These are phyloP conservation scores for Chalcosyrphus nemorum DNA, from an alignment of 2,888 invertebrate genomes.

Conservation along the genomic window DNA sequence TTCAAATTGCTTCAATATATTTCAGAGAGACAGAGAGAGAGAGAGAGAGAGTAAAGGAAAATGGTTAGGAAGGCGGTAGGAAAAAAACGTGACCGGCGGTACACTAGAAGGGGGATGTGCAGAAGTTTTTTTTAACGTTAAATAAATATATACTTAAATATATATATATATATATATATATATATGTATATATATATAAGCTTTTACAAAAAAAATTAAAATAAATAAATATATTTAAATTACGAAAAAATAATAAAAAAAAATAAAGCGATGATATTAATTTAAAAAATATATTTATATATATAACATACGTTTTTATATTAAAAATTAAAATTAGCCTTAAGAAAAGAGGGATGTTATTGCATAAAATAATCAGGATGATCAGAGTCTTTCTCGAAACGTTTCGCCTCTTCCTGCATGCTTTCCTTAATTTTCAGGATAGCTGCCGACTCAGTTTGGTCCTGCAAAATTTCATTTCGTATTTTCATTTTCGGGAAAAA, in stretches of 20 bases:
- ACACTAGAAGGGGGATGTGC: constrained; percentile 9
- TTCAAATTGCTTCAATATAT: constrained; percentile 46
- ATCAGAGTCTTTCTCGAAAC: constrained; percentile 98
- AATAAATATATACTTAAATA: constrained; percentile 55
- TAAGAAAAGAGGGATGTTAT: constrained; percentile 83
- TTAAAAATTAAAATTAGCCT: constrained; percentile 79
- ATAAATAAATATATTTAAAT: constrained; percentile 25
- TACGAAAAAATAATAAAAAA: constrained; percentile 39
- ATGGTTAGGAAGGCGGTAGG: constrained; percentile 15
- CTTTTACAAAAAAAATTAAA: constrained; percentile 36
- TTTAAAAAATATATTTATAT: constrained; percentile 64
- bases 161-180: constrained; percentile 54
- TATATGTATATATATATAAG: constrained; percentile 50
- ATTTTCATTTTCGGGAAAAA: constrained; percentile 71
- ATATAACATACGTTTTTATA: constrained; percentile 70
- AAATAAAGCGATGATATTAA: constrained; percentile 45
- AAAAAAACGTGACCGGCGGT: background rate
- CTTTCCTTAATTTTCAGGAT: constrained; percentile 99
- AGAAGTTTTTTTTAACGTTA: constrained; percentile 28
- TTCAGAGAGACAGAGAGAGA: background rate
- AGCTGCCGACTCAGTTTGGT: constrained; percentile 99
- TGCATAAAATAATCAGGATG: constrained; percentile 99
- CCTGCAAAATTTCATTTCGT: constrained; percentile 82
- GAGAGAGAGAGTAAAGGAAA: background rate
- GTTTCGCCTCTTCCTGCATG: constrained; percentile 99